Percentiles rank a stretch among this genome's conserved stretches.
Conservation (phyloP, 2,797 vertebrate genomes). For the Tokudaia muenninki region DNA sequence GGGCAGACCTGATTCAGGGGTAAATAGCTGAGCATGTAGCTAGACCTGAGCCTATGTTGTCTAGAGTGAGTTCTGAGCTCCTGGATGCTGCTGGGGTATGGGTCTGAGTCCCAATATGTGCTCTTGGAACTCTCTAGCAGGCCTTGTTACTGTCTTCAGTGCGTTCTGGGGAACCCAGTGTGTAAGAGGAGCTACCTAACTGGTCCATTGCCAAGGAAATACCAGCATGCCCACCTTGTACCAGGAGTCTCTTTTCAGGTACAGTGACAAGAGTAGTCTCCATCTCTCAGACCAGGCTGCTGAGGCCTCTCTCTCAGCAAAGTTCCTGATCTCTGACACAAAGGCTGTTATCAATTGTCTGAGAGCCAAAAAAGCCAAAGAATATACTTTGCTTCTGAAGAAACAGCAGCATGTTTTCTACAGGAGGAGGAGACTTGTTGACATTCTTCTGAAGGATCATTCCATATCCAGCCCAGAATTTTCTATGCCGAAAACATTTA, state of each 20-base stretch:
- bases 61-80: background rate
- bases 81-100: background rate
- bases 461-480: slow-evolving; percentile 69
- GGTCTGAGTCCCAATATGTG: background rate
- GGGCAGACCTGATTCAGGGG: background rate
- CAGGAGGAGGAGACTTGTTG: slow-evolving; percentile 76
- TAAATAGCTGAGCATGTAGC: background rate
- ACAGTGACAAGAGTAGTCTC: background rate
- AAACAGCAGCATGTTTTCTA: slow-evolving; percentile 64
- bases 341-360: slow-evolving; percentile 50
- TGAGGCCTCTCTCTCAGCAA: slow-evolving; percentile 6
- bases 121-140: background rate
- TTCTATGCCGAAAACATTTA: slow-evolving; percentile 74
- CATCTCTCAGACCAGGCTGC: background rate
- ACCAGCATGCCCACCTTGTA: background rate
- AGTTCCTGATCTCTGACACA: background rate
- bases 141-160: background rate
- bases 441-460: slow-evolving; percentile 66
- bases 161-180: background rate
- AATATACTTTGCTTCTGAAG: slow-evolving; percentile 67
- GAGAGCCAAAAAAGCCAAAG: slow-evolving; percentile 21
- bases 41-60: background rate
- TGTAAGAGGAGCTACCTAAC: background rate
- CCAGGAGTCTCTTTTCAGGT: background rate
- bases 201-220: background rate